Percentiles rank a stretch among this genome's conserved stretches.
These are phyloP conservation scores for Pipra filicauda DNA, from an alignment of 2,113 vertebrate species.

Conservation along the genomic window DNA sequence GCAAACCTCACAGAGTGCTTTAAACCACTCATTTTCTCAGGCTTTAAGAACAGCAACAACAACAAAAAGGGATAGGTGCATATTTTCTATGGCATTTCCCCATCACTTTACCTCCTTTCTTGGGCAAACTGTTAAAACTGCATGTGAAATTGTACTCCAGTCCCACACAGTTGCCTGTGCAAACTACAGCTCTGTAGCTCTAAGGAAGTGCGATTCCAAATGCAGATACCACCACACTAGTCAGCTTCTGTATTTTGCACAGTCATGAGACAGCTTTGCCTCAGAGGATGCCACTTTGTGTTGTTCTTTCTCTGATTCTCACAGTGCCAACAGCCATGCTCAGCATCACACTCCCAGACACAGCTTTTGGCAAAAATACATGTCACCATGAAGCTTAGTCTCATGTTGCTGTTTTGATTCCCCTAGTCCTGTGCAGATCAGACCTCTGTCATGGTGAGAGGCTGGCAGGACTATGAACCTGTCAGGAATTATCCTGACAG, in stretches of 20 bases:
- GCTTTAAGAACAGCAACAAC: neutral
- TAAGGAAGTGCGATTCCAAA: neutral
- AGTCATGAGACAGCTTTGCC: neutral
- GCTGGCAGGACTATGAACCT: neutral
- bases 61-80: neutral
- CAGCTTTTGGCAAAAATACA: neutral
- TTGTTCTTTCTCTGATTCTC: neutral
- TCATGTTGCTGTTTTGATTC: fast-evolving
- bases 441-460: neutral
- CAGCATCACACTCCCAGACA: fast-evolving
- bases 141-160: neutral
- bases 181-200: neutral
- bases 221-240: no score
- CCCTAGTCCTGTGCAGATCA: neutral
- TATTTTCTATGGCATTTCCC: neutral
- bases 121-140: neutral
- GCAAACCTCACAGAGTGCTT: neutral
- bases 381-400: neutral
- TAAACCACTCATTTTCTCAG: neutral
- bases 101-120: neutral
- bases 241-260: neutral
- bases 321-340: no score
- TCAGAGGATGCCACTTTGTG: fast-evolving
- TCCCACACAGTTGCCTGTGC: neutral
- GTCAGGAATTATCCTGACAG: neutral